These are phyloP conservation scores for Drosophila diplacantha DNA, from an alignment of 2,888 invertebrate species.

Conservation along the genomic window DNA sequence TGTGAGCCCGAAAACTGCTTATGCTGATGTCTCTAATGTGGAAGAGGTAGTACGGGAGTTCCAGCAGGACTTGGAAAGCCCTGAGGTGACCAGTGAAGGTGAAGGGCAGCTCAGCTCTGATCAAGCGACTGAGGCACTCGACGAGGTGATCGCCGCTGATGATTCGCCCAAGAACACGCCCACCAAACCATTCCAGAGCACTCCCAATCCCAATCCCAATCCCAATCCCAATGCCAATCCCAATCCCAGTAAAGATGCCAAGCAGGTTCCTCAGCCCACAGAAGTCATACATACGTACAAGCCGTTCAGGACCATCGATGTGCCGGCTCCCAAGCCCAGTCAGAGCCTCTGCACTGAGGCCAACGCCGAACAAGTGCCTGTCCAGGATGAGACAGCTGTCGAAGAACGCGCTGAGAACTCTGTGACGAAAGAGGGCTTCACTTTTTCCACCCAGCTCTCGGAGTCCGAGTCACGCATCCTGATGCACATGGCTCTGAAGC, in stretches of 20 bases:
- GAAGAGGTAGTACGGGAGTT: not conserved
- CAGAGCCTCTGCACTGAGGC: not conserved
- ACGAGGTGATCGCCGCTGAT: not conserved
- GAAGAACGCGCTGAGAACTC: not conserved
- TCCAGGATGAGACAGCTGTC: too few species aligned
- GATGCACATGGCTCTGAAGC: slow-evolving; percentile 41
- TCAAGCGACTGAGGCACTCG: not conserved
- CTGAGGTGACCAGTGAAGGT: not conserved
- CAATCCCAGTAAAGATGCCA: not conserved
- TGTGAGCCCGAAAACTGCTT: too few species aligned
- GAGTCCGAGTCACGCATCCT: slow-evolving; percentile 30
- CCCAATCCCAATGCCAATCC: not conserved
- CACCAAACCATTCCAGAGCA: not conserved
- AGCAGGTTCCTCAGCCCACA: not conserved
- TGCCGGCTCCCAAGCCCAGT: slow-evolving; percentile 1
- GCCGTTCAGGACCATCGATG: slow-evolving; percentile 23
- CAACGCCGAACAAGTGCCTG: not conserved
- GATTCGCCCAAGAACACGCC: not conserved
- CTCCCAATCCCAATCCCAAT: not conserved
- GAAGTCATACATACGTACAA: slow-evolving; percentile 11
- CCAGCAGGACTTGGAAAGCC: not conserved
- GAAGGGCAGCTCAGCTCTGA: not conserved
- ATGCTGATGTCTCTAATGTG: not conserved
- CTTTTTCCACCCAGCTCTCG: slow-evolving; percentile 8
- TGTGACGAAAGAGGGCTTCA: not conserved